Conservation (phyloP, 1,140 invertebrate genomes). For the Leguminivora glycinivorella region DNA sequence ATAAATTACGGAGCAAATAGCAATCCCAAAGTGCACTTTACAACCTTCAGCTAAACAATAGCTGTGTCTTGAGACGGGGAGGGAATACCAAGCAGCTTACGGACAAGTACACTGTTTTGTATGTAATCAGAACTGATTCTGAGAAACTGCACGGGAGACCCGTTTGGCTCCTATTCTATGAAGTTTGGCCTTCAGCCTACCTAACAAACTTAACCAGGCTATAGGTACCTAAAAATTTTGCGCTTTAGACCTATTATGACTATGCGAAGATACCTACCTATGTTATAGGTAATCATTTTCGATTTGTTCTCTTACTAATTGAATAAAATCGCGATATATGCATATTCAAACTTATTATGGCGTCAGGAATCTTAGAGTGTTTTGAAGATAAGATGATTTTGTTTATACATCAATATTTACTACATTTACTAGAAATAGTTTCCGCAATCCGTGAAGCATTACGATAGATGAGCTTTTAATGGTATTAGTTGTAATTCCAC, state of each 20-base stretch:
- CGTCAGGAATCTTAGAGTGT: no score
- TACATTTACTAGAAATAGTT: slow-evolving; percentile 3
- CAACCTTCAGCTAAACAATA: slow-evolving; percentile 17
- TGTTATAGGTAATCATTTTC: no score
- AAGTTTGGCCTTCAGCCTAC: no score
- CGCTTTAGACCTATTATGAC: no score
- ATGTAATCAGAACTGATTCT: neutral
- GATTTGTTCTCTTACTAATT: no score
- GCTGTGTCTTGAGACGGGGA: neutral
- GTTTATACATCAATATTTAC: neutral
- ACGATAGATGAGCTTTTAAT: slow-evolving; percentile 59
- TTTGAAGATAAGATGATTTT: neutral
- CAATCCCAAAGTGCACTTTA: slow-evolving; percentile 17
- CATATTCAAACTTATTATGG: no score
- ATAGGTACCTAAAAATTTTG: no score
- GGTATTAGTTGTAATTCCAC: slow-evolving; percentile 60
- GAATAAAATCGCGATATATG: no score
- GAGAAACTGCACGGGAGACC: neutral
- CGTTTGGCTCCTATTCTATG: no score
- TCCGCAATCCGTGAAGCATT: slow-evolving; percentile 10
- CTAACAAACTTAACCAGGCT: no score
- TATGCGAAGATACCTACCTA: no score
- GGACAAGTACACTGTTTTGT: neutral
- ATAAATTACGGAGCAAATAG: slow-evolving; percentile 17
- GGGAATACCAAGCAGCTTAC: neutral